These are phyloP conservation scores for Anomalospiza imberbis DNA, from an alignment of 2,797 vertebrate species.

Conservation along the genomic window DNA sequence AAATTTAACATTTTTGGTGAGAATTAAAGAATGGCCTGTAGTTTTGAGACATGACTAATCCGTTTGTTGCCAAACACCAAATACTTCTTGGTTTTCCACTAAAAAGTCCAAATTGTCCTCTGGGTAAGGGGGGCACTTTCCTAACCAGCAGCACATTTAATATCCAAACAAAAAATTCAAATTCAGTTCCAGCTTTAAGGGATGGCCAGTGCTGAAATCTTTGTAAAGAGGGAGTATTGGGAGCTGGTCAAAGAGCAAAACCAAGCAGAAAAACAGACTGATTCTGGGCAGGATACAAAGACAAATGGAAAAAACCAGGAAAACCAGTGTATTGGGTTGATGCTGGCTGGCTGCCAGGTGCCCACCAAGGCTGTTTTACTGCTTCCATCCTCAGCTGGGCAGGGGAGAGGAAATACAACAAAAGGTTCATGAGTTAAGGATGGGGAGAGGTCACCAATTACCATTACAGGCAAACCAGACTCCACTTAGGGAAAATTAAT, in stretches of 20 bases:
- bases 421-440: not conserved
- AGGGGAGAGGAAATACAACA: not conserved
- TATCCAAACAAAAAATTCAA: constrained; percentile 2
- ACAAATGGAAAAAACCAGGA: not conserved
- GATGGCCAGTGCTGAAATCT: not conserved
- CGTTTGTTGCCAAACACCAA: constrained; percentile 31
- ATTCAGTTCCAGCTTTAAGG: not conserved
- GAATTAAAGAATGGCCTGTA: constrained; percentile 20
- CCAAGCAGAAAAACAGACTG: not conserved
- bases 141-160: constrained; percentile 12
- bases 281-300: not conserved
- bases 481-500: not conserved
- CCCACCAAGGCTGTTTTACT: not conserved
- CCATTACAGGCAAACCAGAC: not conserved
- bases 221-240: not conserved
- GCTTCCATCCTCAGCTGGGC: not conserved
- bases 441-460: not conserved
- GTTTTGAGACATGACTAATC: constrained; percentile 33
- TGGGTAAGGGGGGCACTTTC: not conserved
- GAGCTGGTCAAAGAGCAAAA: not conserved
- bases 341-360: not conserved
- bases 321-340: not conserved
- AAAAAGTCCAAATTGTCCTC: constrained; percentile 21
- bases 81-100: constrained; percentile 31
- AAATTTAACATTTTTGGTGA: not conserved